These are phyloP conservation scores for Panthera uncia DNA, from an alignment of 2,113 vertebrate genomes.

Conservation along the genomic window DNA sequence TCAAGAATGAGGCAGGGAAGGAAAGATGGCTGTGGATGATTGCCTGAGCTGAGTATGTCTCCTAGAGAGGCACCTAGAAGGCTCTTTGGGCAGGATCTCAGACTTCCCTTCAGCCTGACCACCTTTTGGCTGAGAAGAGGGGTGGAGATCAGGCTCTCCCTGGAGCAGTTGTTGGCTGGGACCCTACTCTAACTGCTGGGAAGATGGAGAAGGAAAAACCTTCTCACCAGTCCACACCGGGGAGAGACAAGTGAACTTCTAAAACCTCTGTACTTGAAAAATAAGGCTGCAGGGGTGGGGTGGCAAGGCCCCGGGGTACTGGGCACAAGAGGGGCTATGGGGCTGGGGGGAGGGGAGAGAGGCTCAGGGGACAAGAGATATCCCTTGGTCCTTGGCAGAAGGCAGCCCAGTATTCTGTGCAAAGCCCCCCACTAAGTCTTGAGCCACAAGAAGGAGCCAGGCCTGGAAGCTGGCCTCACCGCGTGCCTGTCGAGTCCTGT, in stretches of 20 bases:
- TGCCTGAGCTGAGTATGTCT: not conserved
- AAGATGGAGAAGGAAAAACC: not conserved
- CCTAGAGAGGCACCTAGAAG: not conserved
- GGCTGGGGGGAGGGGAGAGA: not conserved
- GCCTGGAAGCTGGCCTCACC: conserved; percentile 78
- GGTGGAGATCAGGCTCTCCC: not conserved
- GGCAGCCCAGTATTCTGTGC: conserved; percentile 83
- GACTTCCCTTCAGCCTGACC: not conserved
- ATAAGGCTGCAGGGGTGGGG: not conserved
- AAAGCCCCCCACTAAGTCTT: conserved; percentile 59
- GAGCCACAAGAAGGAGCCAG: not conserved
- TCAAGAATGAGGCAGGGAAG: no score
- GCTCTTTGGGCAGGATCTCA: not conserved
- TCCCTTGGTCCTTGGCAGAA: conserved; percentile 89
- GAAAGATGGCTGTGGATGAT: not conserved
- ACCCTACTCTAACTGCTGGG: not conserved
- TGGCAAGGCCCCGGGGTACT: not conserved
- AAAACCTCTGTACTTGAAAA: not conserved
- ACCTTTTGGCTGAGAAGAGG: not conserved
- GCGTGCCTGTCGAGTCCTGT: not conserved
- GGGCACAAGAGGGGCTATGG: not conserved
- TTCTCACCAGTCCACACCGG: not conserved
- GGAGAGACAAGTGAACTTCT: not conserved
- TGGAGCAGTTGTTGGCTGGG: not conserved
- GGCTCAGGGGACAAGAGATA: not conserved